Evolutionary conservation across 2,888 invertebrate species (phyloP).

Genomic region (Drosophila rellima): DNA sequence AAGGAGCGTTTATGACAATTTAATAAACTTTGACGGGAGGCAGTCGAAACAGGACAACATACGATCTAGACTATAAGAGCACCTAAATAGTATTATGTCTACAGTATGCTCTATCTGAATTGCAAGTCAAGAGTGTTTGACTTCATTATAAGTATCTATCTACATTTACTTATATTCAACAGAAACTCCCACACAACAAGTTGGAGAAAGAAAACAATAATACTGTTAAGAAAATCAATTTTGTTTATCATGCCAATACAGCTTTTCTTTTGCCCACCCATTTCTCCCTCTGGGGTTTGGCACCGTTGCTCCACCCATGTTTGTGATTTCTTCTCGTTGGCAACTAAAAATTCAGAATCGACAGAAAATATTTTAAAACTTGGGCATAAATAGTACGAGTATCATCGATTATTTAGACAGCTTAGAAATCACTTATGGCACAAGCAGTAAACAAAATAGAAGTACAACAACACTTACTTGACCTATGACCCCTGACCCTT

Average conservation of each 20-base stretch:
- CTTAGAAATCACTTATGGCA: conserved; percentile 56
- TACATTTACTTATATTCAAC: background rate
- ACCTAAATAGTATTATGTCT: background rate
- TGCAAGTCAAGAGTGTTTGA: background rate
- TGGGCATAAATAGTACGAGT: conserved; percentile 11
- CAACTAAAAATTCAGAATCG: conserved; percentile 39
- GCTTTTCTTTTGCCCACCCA: background rate
- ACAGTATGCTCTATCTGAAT: background rate
- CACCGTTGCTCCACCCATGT: conserved; percentile 48
- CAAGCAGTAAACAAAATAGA: conserved; percentile 49
- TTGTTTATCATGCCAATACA: conserved; percentile 64
- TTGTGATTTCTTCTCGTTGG: conserved; percentile 39
- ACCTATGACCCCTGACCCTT: conserved; percentile 19
- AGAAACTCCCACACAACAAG: conserved; percentile 1
- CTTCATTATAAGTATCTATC: background rate
- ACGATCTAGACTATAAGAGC: background rate
- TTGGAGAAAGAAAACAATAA: background rate
- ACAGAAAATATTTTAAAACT: conserved; percentile 39
- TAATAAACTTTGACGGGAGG: conserved; percentile 31
- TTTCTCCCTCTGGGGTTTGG: conserved; percentile 22
- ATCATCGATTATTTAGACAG: conserved; percentile 64
- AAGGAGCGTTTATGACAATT: conserved; percentile 21
- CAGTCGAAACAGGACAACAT: background rate
- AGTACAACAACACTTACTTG: conserved; percentile 5
- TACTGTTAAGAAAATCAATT: conserved; percentile 29